Evolutionary conservation across 2,888 invertebrate genomes (phyloP).

Genomic region (Parnassius glacialis): DNA sequence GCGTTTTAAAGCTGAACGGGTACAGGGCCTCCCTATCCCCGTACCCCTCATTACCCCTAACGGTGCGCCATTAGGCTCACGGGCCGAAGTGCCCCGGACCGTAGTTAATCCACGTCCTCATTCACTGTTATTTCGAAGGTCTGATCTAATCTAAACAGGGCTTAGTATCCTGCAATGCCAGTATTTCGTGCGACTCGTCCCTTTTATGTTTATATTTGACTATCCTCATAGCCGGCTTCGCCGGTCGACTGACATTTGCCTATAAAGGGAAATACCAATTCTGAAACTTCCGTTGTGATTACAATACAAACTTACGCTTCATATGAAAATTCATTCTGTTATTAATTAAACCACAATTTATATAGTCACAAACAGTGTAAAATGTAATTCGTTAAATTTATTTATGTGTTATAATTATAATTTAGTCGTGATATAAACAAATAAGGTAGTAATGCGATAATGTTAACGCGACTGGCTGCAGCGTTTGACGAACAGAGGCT

Average conservation of each 20-base stretch:
- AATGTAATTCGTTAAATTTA: too few species aligned
- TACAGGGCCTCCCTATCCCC: constrained; percentile 52
- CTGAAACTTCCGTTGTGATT: constrained; percentile 59
- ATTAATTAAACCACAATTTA: constrained; percentile 25
- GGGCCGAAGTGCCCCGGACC: constrained; percentile 78
- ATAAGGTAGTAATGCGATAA: constrained; percentile 39
- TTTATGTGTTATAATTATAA: too few species aligned
- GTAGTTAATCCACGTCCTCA: constrained; percentile 81
- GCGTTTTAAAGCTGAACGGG: constrained; percentile 46
- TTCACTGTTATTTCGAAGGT: constrained; percentile 81
- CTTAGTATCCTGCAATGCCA: constrained; percentile 78
- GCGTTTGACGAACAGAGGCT: constrained; percentile 46
- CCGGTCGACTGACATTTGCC: constrained; percentile 64
- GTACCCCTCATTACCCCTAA: constrained; percentile 76
- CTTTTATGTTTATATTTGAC: constrained; percentile 73
- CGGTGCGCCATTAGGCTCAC: constrained; percentile 77
- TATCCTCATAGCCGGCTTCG: constrained; percentile 62
- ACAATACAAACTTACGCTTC: constrained; percentile 51
- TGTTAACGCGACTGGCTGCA: constrained; percentile 45
- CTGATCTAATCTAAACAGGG: constrained; percentile 81
- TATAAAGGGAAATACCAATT: constrained; percentile 73
- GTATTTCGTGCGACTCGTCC: constrained; percentile 77
- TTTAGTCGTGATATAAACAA: too few species aligned
- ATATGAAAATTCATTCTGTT: constrained; percentile 62
- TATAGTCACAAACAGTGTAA: too few species aligned